A percentile compares a stretch with the other conserved stretches of the same genome.
These are phyloP conservation scores for Abramis brama DNA, from an alignment of 2,113 vertebrate species.

Conservation along the genomic window DNA sequence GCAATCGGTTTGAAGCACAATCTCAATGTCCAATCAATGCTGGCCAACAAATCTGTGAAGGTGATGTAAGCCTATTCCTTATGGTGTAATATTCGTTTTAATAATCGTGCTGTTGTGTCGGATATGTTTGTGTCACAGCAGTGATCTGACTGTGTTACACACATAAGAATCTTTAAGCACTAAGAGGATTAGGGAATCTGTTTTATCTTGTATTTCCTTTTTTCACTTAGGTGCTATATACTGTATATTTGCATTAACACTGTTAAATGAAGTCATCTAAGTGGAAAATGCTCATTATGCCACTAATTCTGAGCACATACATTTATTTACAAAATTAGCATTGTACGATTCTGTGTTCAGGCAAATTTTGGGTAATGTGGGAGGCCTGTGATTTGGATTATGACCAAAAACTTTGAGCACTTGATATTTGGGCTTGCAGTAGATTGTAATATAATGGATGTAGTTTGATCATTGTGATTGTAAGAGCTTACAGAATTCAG, in stretches of 20 bases:
- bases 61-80: background rate
- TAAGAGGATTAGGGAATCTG: background rate
- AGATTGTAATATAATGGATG: slow-evolving; percentile 20
- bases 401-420: slow-evolving; percentile 9
- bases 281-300: slow-evolving; percentile 18
- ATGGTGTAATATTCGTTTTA: background rate
- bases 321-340: background rate
- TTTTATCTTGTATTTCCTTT: background rate
- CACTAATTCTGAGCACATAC: slow-evolving; percentile 9
- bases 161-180: slow-evolving; percentile 5
- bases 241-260: background rate
- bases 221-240: slow-evolving; percentile 26
- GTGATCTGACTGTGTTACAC: background rate
- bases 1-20: slow-evolving; percentile 83
- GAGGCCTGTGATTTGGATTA: background rate
- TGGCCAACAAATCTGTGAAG: background rate
- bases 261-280: slow-evolving; percentile 22
- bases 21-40: slow-evolving; percentile 50
- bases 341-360: background rate
- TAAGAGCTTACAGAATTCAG: slow-evolving; percentile 41
- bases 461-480: slow-evolving; percentile 38
- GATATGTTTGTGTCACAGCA: slow-evolving; percentile 16
- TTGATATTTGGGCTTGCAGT: slow-evolving; percentile 26
- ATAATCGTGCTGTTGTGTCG: slow-evolving; percentile 6
- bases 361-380: background rate